Percentiles rank a stretch among this genome's conserved stretches.
Evolutionary conservation across 2,797 vertebrate species (phyloP).

Genomic region (Crenuchus spilurus): DNA sequence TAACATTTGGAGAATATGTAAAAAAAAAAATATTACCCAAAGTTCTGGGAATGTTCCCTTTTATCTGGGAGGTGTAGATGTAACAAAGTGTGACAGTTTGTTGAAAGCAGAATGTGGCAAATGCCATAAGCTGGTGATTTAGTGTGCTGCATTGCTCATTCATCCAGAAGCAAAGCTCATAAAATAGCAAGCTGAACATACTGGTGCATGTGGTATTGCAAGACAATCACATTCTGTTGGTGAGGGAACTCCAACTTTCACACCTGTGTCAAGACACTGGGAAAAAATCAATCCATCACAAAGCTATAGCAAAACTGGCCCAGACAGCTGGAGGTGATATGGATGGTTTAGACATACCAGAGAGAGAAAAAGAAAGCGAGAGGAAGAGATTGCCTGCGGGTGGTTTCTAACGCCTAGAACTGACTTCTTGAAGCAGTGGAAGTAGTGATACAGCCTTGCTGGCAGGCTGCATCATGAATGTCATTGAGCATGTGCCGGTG

Average conservation of each 20-base stretch:
- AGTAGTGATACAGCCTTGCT: slow-evolving; percentile 34
- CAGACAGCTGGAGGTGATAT: slow-evolving; percentile 44
- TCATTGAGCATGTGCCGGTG: slow-evolving; percentile 48
- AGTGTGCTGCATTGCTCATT: background rate
- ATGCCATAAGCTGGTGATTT: background rate
- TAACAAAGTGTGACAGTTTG: background rate
- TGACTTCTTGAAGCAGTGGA: slow-evolving; percentile 38
- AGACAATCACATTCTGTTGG: slow-evolving; percentile 14
- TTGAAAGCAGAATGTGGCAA: background rate
- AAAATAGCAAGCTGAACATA: slow-evolving; percentile 4
- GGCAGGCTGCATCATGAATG: slow-evolving; percentile 43
- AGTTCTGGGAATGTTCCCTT: no score
- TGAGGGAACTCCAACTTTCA: slow-evolving; percentile 15
- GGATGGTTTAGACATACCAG: slow-evolving; percentile 21
- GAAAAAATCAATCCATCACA: slow-evolving; percentile 34
- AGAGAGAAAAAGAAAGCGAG: background rate
- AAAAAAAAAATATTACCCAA: no score
- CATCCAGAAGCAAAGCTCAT: background rate
- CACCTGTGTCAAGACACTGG: slow-evolving; percentile 32
- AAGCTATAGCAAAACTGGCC: slow-evolving; percentile 27
- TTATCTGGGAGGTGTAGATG: no score
- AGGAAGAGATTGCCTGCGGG: slow-evolving; percentile 45
- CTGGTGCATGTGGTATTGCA: background rate
- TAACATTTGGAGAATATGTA: no score
- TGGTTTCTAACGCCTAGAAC: slow-evolving; percentile 43